Conservation (phyloP, 1,140 invertebrate genomes). For the Panagrolaimus sp. region DNA sequence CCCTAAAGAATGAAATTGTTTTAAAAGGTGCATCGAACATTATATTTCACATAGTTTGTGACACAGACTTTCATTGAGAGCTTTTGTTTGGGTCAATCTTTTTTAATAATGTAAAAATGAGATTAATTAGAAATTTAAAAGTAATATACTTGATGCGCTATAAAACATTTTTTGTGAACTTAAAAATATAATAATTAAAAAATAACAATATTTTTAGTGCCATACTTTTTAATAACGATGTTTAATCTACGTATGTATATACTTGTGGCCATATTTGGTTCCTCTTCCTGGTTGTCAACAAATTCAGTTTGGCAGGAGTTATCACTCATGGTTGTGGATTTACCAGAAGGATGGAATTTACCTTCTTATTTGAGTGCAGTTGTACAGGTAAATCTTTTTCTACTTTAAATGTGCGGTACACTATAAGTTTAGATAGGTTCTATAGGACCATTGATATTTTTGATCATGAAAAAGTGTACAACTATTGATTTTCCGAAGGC, state of each 20-base stretch:
- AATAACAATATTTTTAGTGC: too few relatives aligned
- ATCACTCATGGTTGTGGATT: slow-evolving; percentile 67
- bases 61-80: too few relatives aligned
- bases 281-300: slow-evolving; percentile 79
- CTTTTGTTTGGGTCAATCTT: too few relatives aligned
- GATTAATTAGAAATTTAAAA: too few relatives aligned
- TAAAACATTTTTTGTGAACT: too few relatives aligned
- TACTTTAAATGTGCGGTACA: background rate
- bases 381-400: slow-evolving; percentile 62
- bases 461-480: slow-evolving; percentile 60
- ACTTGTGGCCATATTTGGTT: slow-evolving; percentile 73
- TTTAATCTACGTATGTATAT: slow-evolving; percentile 55
- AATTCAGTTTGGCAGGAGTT: slow-evolving; percentile 84
- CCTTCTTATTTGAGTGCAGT: slow-evolving; percentile 67
- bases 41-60: too few relatives aligned
- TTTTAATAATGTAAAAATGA: too few relatives aligned
- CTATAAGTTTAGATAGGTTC: slow-evolving; percentile 67
- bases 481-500: slow-evolving; percentile 63
- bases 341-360: slow-evolving; percentile 81
- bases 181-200: too few relatives aligned
- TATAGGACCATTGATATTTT: slow-evolving; percentile 72
- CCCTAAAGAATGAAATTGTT: too few relatives aligned
- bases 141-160: too few relatives aligned
- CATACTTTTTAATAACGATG: too few relatives aligned
- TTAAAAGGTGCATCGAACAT: too few relatives aligned